A percentile compares a stretch with the other conserved stretches of the same genome.
phyloP scores from a whole-genome alignment of 1,140 invertebrate genomes.

The Drosophila erecta region DNA sequence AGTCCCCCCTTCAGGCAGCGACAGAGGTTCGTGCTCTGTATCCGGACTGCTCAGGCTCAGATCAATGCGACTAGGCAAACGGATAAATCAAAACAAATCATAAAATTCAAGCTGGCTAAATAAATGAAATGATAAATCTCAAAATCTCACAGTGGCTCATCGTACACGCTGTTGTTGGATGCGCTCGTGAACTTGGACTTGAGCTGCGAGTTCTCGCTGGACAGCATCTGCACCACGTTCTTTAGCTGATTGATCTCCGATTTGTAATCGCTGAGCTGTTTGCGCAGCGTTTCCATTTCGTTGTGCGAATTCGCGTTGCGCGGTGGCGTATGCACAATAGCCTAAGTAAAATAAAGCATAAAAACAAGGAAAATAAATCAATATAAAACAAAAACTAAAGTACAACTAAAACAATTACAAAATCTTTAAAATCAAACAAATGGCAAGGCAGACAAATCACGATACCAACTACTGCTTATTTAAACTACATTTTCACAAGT shows the following conservation, averaged over 20 bases:
- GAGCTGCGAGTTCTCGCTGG: slow-evolving; percentile 88
- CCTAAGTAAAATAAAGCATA: slow-evolving; percentile 59
- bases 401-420: slow-evolving; percentile 10
- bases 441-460: not conserved
- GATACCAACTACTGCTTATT: slow-evolving; percentile 13
- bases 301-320: slow-evolving; percentile 52
- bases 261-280: slow-evolving; percentile 85
- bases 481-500: slow-evolving; percentile 65
- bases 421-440: slow-evolving; percentile 11
- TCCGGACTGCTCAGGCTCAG: slow-evolving; percentile 73
- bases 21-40: slow-evolving; percentile 76
- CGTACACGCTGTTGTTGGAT: slow-evolving; percentile 77
- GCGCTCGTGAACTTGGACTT: slow-evolving; percentile 85
- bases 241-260: slow-evolving; percentile 86
- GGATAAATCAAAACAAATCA: slow-evolving; percentile 25
- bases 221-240: slow-evolving; percentile 87
- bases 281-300: slow-evolving; percentile 82
- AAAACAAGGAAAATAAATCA: slow-evolving; percentile 18
- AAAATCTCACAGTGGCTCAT: slow-evolving; percentile 83
- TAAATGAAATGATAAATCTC: slow-evolving; percentile 38
- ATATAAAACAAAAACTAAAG: slow-evolving; percentile 2
- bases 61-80: slow-evolving; percentile 72
- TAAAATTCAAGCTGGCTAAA: slow-evolving; percentile 20
- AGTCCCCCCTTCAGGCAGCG: slow-evolving; percentile 65
- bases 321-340: slow-evolving; percentile 72